Evolutionary conservation across 2,113 vertebrate genomes (phyloP).

Genomic region (Ptilorrhoa leucosticta): DNA sequence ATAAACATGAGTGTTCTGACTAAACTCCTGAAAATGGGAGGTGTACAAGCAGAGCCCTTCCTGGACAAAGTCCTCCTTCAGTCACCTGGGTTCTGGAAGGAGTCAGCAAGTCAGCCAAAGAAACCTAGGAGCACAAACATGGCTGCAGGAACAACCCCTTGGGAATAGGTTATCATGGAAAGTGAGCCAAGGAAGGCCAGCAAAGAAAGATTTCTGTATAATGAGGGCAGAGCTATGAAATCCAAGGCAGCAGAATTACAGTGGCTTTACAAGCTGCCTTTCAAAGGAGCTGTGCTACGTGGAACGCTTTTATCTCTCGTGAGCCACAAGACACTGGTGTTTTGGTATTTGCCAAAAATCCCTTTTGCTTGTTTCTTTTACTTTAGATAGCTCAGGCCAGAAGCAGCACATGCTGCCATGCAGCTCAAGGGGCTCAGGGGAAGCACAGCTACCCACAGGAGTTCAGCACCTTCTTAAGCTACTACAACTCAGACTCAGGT

Average conservation of each 20-base stretch:
- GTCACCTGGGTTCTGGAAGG: not conserved
- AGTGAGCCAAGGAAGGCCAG: not conserved
- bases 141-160: not conserved
- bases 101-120: not conserved
- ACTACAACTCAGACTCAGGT: not conserved
- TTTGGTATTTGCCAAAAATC: not conserved
- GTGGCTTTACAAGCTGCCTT: not conserved
- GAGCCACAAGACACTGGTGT: not conserved
- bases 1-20: not conserved
- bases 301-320: not conserved
- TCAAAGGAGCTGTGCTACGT: not conserved
- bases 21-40: not conserved
- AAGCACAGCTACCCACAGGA: not conserved
- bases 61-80: not conserved
- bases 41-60: not conserved
- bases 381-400: not conserved
- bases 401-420: not conserved
- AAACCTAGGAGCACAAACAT: not conserved
- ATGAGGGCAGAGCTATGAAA: not conserved
- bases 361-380: not conserved
- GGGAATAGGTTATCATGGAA: not conserved
- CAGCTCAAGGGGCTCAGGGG: not conserved
- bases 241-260: not conserved
- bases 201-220: not conserved
- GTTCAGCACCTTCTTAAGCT: constrained; percentile 18